Evolutionary conservation across 2,113 vertebrate species (phyloP), one percentile per base, ranked within the genome.

Genomic region (Erinaceus europaeus): DNA sequence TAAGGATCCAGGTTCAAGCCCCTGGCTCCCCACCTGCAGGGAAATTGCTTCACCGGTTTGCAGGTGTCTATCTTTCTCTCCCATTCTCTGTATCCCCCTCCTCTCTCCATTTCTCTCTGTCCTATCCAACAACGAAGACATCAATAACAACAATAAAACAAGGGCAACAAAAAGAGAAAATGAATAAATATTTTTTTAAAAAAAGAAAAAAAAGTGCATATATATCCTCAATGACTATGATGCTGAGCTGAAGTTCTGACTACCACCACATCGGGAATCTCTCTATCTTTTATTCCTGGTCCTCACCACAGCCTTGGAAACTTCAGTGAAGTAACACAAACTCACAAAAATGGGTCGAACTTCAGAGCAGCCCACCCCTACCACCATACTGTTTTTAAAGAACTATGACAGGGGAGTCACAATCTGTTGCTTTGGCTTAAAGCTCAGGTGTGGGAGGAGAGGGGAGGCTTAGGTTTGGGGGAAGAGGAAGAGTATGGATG

Each of bases 381-480:
- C 32, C 38, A 17, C 64, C 29, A 0, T 34, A 3, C n/a, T 32
- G 34, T 64, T 77, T 50, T 84, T 80, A 48, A 82, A 84, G 52
- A 72, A 9, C 25, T 12, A 2, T 38, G 53, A 40, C 50, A 15
- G 25, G 55, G 44, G 6, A 36, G 10, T 34, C 53, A n/a, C 42
- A 44, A 14, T 27, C 14, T 20, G 23, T 23, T 55, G 34, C 29
- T 38, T 38, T 20, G n/a, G 57, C 15, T 25, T 15, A 8, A 11
- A 52, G 21, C 21, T 10, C 20, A 17, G 34, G 27, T 9, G n/a
- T n/a, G 25, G 23, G 3, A 13, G 8, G 38, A 11, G 15, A 14
- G 20, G 13, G 8, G 21, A 34, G 10, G 3, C 0, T n/a, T n/a
- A n/a, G n/a, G n/a, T n/a, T n/a, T n/a, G n/a, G 2, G 40, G 29